phyloP scores from a whole-genome alignment of 2,888 invertebrate genomes.

The Eristalis intricaria region DNA sequence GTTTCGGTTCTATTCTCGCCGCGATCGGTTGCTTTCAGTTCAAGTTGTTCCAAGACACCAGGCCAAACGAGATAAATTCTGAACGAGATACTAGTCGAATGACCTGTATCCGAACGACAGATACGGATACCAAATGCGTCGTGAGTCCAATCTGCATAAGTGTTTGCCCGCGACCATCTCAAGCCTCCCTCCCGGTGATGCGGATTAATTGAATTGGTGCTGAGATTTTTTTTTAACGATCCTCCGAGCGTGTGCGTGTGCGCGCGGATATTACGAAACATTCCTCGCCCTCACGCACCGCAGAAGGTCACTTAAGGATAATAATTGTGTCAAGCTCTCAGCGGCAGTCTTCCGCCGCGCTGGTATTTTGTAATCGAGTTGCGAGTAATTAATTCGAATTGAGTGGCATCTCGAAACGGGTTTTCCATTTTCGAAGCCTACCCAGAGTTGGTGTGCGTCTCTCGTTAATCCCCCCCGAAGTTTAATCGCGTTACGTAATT shows the following conservation, averaged over 20 bases:
- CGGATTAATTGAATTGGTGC: constrained; percentile 26
- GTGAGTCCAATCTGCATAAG: not conserved
- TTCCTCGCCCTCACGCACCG: not conserved
- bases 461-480: not conserved
- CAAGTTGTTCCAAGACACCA: constrained; percentile 28
- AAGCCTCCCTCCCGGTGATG: not conserved
- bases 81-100: constrained; percentile 21
- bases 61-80: not conserved
- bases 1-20: constrained; percentile 69
- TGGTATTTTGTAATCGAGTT: constrained; percentile 10
- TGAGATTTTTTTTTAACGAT: not conserved
- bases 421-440: not conserved
- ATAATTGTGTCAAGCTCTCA: constrained; percentile 3
- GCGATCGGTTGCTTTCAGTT: constrained; percentile 57
- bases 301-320: constrained; percentile 26
- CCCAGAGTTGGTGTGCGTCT: not conserved
- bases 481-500: not conserved
- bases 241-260: constrained; percentile 3
- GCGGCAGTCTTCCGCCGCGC: not conserved
- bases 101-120: constrained; percentile 22
- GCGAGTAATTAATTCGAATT: not conserved
- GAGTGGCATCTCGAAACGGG: not conserved
- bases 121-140: constrained; percentile 23
- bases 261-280: constrained; percentile 39
- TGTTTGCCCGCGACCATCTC: not conserved